Evolutionary conservation across 1,140 invertebrate genomes (phyloP).

Genomic region (Leptopilina clavipes): DNA sequence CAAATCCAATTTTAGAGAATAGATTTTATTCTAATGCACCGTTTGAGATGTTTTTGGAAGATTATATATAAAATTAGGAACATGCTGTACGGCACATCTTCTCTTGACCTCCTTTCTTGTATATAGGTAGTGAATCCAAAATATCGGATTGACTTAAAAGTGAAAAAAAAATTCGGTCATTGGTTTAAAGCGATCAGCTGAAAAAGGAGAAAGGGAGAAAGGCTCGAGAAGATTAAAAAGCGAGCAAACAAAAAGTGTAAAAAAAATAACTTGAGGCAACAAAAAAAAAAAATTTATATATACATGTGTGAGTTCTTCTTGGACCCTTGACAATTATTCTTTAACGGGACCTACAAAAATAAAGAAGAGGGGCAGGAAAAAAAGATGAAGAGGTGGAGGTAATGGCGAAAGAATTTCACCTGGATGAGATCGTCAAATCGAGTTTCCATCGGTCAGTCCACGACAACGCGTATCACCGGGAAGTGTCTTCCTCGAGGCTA

Average conservation of each 20-base stretch:
- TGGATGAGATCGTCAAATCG: conserved; percentile 53
- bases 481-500: conserved; percentile 10
- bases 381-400: conserved; percentile 50
- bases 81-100: not conserved
- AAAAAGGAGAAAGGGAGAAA: conserved; percentile 13
- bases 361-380: conserved; percentile 47
- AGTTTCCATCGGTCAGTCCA: conserved; percentile 49
- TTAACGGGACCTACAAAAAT: conserved; percentile 53
- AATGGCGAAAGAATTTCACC: conserved; percentile 55
- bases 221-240: conserved; percentile 2
- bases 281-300: conserved; percentile 42
- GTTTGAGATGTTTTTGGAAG: too few relatives aligned
- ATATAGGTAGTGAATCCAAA: not conserved
- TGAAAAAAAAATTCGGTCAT: conserved; percentile 26
- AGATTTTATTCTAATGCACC: too few relatives aligned
- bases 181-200: not conserved
- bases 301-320: conserved; percentile 39
- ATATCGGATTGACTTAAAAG: conserved; percentile 1
- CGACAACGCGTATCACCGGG: conserved; percentile 39
- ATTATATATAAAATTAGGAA: too few relatives aligned
- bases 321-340: conserved; percentile 57
- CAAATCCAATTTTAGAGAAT: too few relatives aligned
- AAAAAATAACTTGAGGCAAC: not conserved
- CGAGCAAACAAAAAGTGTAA: not conserved
- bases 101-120: conserved; percentile 39